Percentiles rank a stretch among this genome's conserved stretches.
These are phyloP conservation scores for Empidonax traillii DNA, from an alignment of 2,113 vertebrate genomes.

Conservation along the genomic window DNA sequence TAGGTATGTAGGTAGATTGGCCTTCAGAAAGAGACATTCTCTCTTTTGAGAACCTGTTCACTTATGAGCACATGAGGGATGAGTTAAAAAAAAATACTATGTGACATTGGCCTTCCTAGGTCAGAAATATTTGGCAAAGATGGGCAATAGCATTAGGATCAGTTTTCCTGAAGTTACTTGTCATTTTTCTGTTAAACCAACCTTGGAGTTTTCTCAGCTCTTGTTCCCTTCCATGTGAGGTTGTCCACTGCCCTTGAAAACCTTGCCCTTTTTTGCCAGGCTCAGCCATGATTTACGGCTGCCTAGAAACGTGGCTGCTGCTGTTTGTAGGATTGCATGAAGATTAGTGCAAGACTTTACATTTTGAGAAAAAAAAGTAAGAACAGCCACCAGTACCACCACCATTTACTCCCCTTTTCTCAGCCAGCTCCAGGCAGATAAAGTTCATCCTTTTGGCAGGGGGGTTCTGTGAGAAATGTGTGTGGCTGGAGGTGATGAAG, in stretches of 20 bases:
- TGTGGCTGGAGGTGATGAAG: not conserved
- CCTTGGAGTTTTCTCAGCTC: not conserved
- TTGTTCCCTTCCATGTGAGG: accelerated
- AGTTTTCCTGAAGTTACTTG: not conserved
- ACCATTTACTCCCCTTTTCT: not conserved
- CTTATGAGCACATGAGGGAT: not conserved
- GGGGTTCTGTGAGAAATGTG: not conserved
- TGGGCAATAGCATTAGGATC: not conserved
- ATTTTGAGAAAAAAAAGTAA: not conserved
- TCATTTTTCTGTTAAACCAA: not conserved
- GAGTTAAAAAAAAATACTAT: not conserved
- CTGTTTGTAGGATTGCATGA: not conserved
- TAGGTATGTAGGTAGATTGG: not conserved
- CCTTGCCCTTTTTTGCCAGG: not conserved
- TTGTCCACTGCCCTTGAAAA: not conserved
- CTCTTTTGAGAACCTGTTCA: not conserved
- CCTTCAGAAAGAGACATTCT: not conserved
- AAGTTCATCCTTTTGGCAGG: not conserved
- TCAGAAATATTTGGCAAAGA: not conserved
- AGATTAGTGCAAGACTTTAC: not conserved
- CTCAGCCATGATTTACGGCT: not conserved
- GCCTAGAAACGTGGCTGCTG: not conserved
- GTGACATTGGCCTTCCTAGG: not conserved
- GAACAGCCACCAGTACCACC: not conserved
- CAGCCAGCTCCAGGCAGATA: not conserved